These are phyloP conservation scores for Cyphomyrus plagiostoma DNA, from an alignment of 2,113 vertebrate species.

Conservation along the genomic window DNA sequence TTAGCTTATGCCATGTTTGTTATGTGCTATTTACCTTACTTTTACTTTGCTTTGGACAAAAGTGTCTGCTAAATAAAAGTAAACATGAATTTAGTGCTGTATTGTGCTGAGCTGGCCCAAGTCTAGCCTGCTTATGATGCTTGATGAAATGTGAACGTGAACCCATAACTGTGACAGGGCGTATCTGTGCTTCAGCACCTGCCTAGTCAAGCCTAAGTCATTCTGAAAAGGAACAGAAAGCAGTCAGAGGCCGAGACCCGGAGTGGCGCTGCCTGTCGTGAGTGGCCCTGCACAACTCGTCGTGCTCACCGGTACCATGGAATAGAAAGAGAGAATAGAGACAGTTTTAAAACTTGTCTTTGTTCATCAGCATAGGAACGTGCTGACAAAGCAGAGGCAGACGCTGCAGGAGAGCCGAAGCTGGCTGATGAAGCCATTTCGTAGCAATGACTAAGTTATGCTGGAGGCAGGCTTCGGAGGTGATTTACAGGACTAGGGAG, in stretches of 20 bases:
- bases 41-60: neutral
- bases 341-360: neutral
- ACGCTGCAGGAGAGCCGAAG: neutral
- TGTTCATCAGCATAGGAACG: neutral
- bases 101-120: neutral
- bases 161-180: neutral
- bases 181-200: neutral
- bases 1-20: neutral
- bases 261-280: neutral
- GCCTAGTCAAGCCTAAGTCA: neutral
- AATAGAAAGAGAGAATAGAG: neutral
- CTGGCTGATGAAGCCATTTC: neutral
- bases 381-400: neutral
- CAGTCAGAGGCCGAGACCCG: neutral
- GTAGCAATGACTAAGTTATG: neutral
- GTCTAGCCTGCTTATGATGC: neutral
- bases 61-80: neutral
- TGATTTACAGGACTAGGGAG: neutral
- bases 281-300: neutral
- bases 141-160: neutral
- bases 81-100: neutral
- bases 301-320: neutral
- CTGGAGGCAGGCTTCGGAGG: neutral
- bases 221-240: neutral
- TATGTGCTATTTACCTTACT: neutral